phyloP scores from a whole-genome alignment of 2,113 vertebrate species.

The Fulica atra region DNA sequence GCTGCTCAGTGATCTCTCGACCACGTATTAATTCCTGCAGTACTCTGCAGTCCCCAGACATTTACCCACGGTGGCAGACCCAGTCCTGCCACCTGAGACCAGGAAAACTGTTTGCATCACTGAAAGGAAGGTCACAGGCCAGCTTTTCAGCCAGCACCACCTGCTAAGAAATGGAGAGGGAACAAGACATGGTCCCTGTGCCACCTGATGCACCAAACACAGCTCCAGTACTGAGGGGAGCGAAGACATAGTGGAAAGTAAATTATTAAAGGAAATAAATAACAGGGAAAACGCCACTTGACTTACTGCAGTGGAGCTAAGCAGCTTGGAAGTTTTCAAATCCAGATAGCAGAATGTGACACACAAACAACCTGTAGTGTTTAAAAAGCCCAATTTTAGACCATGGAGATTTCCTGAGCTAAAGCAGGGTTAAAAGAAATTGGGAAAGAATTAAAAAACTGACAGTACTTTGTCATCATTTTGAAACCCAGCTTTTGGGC shows the following conservation, averaged over 20 bases:
- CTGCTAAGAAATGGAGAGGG: background rate
- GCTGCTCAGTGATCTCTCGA: background rate
- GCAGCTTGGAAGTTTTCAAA: background rate
- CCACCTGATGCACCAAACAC: fast-evolving
- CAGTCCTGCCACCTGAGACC: fast-evolving
- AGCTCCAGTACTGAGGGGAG: background rate
- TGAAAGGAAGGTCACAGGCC: background rate
- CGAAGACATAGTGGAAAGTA: background rate
- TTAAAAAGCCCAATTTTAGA: background rate
- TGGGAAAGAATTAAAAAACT: background rate
- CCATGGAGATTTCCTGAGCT: background rate
- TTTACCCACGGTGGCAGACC: background rate
- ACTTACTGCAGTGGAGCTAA: background rate
- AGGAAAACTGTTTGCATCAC: background rate
- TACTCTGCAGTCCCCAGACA: background rate
- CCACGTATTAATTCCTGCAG: fast-evolving
- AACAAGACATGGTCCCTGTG: background rate
- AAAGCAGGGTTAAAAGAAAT: background rate
- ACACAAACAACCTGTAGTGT: background rate
- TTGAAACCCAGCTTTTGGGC: background rate
- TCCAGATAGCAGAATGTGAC: background rate
- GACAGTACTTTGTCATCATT: background rate
- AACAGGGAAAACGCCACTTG: background rate
- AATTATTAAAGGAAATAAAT: background rate
- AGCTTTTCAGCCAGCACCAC: background rate